Conservation (phyloP, 2,888 invertebrate genomes). For the Osmoderma eremita region DNA sequence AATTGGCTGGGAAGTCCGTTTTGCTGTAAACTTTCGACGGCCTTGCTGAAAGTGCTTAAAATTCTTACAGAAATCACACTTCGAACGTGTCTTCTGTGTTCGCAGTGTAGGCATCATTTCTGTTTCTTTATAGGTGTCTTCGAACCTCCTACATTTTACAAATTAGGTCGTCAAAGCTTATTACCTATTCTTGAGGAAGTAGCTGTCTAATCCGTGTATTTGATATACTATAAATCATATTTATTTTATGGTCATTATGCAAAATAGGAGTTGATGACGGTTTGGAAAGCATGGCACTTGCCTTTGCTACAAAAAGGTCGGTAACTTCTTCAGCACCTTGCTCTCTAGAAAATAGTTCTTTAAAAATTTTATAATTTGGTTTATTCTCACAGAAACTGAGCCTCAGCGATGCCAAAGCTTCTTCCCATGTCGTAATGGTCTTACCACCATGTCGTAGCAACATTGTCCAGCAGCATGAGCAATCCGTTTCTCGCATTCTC, state of each 20-base stretch:
- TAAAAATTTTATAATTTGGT: constrained; percentile 41
- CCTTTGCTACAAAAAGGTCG: constrained; percentile 2
- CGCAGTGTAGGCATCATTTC: not conserved
- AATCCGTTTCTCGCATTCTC: constrained; percentile 48
- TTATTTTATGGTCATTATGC: not conserved
- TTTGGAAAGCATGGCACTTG: not conserved
- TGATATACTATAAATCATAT: not conserved
- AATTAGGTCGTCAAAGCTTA: not conserved
- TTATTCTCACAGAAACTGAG: constrained; percentile 43
- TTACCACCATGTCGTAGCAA: constrained; percentile 49
- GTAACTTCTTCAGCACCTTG: constrained; percentile 25
- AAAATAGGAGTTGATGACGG: not conserved
- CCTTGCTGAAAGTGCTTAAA: not conserved
- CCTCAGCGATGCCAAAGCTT: constrained; percentile 40
- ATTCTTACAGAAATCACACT: constrained; percentile 8
- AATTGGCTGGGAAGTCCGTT: not conserved
- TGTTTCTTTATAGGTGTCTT: constrained; percentile 1
- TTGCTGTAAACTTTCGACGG: not conserved
- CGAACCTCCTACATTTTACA: not conserved
- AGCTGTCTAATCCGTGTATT: not conserved
- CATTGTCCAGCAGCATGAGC: constrained; percentile 47
- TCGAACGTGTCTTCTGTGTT: not conserved
- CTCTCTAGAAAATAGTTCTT: constrained; percentile 40
- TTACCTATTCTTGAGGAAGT: not conserved
- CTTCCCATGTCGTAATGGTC: constrained; percentile 43